Evolutionary conservation across 2,888 invertebrate species (phyloP), one percentile per base, ranked within the genome.

Genomic region (Zootermopsis nevadensis): DNA sequence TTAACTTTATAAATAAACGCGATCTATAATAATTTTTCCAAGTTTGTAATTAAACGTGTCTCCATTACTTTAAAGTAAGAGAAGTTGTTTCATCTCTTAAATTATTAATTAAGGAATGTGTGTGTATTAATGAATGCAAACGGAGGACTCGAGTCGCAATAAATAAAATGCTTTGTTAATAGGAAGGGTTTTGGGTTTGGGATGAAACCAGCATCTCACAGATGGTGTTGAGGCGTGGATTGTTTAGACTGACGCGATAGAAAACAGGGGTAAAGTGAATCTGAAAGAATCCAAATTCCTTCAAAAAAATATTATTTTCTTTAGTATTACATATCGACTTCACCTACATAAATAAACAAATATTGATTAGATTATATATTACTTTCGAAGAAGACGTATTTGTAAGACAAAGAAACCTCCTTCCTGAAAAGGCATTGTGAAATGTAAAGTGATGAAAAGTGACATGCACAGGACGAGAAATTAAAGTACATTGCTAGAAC

Each of bases 351-450:
- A 66, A 60, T 79, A 66, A 79, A 79, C 48, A 79, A 79, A 79
- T 79, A 35, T n/a, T 48, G 77, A 79, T 60, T 79, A 79, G 66
- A 35, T 79, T 79, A 79, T 77, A 38, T 55, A 66, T 79, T 76
- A 48, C 35, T 27, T 42, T 76, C n/a, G 76, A 76, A 66, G n/a
- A 66, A 60, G 27, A 66, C 35, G 42, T 66, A 66, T 66, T 79
- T 60, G n/a, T 53, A 27, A 79, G 66, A 60, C 35, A 60, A 35
- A n/a, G 48, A 42, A 76, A 76, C 10, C 24, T n/a, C 33, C 38
- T 79, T 66, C 79, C 66, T 60, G 66, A 79, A 79, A 79, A 79
- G 60, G 55, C 33, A 30, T 55, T 15, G 77, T 33, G 31, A 35
- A n/a, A 31, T 35, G 27, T 79, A 24, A 35, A 38, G 66, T 30